A percentile compares a stretch with the other conserved stretches of the same genome.
Conservation (phyloP, 1,140 invertebrate species). For the Drosophila sp. region DNA sequence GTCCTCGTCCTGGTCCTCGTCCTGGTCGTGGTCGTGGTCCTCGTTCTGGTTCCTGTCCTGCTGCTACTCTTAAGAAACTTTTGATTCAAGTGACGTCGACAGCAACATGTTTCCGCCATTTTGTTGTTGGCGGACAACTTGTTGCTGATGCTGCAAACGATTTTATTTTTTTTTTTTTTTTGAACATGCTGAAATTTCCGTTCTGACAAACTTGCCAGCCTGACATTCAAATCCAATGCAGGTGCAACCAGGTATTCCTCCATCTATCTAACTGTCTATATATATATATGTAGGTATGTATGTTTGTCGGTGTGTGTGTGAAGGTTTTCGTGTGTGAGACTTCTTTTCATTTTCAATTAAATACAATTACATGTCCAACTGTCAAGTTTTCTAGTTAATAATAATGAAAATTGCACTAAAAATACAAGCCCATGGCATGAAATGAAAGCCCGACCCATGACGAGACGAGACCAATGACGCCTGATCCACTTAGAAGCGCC, state of each 20-base stretch:
- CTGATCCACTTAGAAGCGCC: conserved; percentile 43
- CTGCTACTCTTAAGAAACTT: conserved; percentile 9
- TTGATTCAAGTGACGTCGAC: conserved; percentile 65
- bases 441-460: conserved; percentile 12
- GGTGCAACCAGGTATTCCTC: neutral
- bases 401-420: conserved; percentile 62
- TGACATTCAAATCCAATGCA: conserved; percentile 66
- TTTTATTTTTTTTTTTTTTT: neutral
- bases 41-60: neutral
- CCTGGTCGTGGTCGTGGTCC: neutral
- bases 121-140: conserved; percentile 72
- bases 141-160: conserved; percentile 62
- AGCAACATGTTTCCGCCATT: conserved; percentile 79
- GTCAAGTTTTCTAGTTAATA: conserved; percentile 74
- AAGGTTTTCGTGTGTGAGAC: conserved; percentile 24
- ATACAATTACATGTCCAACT: conserved; percentile 57
- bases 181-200: conserved; percentile 73
- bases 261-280: neutral
- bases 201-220: conserved; percentile 45
- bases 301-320: conserved; percentile 28
- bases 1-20: neutral
- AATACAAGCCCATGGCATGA: conserved; percentile 25
- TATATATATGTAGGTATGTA: conserved; percentile 22
- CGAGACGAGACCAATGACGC: neutral
- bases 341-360: conserved; percentile 61